Conservation (phyloP, 2,113 vertebrate species). For the Bucco capensis region DNA sequence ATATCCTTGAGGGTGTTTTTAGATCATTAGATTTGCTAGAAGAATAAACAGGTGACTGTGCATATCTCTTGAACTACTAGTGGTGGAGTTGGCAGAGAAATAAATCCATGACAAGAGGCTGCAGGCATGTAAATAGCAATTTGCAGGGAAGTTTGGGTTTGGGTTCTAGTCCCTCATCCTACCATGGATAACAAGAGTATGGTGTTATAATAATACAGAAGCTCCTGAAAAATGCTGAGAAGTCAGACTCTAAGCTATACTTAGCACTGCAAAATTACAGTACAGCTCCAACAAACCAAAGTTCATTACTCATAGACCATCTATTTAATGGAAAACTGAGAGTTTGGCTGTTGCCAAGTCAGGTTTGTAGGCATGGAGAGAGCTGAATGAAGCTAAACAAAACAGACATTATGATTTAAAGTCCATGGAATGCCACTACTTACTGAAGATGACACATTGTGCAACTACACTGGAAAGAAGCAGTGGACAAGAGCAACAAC, state of each 20-base stretch:
- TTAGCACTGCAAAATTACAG: conserved; percentile 18
- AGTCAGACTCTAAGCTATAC: conserved; percentile 19
- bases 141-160: conserved; percentile 33
- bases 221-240: conserved; percentile 20
- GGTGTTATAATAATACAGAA: conserved; percentile 33
- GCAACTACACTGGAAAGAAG: not conserved
- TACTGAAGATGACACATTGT: not conserved
- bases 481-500: not conserved
- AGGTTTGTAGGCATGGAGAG: not conserved
- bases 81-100: not conserved
- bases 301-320: not conserved
- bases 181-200: not conserved
- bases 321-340: not conserved
- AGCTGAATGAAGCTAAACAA: not conserved
- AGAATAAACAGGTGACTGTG: not conserved
- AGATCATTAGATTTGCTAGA: not conserved
- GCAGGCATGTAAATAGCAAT: not conserved
- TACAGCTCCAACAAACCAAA: not conserved
- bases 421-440: not conserved
- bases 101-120: not conserved
- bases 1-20: not conserved
- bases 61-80: not conserved
- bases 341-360: not conserved
- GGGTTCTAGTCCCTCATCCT: not conserved
- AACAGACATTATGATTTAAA: not conserved